These are phyloP conservation scores for Oegoconia quadripuncta DNA, from an alignment of 2,888 invertebrate species.

Conservation along the genomic window DNA sequence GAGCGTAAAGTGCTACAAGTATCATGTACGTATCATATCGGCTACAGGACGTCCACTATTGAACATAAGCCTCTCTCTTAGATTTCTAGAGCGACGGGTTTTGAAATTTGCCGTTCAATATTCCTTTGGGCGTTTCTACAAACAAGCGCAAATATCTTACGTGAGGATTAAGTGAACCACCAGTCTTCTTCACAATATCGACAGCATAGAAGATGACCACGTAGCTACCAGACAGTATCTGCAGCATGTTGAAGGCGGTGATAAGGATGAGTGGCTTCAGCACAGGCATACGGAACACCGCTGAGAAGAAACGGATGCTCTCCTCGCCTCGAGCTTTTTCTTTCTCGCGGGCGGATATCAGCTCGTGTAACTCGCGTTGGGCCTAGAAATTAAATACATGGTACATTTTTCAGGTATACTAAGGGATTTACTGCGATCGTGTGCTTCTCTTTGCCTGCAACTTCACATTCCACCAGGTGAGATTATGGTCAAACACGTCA, in stretches of 20 bases:
- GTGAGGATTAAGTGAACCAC: slow-evolving; percentile 61
- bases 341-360: slow-evolving; percentile 79
- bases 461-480: too few species aligned
- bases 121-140: too few species aligned
- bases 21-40: too few species aligned
- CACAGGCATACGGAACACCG: slow-evolving; percentile 79
- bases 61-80: too few species aligned
- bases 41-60: too few species aligned
- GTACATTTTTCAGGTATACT: too few species aligned
- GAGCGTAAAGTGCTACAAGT: too few species aligned
- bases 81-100: too few species aligned
- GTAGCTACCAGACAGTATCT: slow-evolving; percentile 87
- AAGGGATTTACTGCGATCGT: too few species aligned
- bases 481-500: too few species aligned
- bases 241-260: slow-evolving; percentile 85
- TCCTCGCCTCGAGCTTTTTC: slow-evolving; percentile 74
- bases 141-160: slow-evolving; percentile 38
- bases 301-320: slow-evolving; percentile 70
- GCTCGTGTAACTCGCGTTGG: slow-evolving; percentile 80
- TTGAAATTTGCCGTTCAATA: too few species aligned
- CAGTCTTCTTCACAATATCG: slow-evolving; percentile 82
- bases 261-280: slow-evolving; percentile 86
- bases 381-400: slow-evolving; percentile 51
- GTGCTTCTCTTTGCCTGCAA: too few species aligned
- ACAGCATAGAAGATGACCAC: slow-evolving; percentile 89